Conservation (phyloP, 1,140 invertebrate species). For the Pseudobourletiella spinata region DNA sequence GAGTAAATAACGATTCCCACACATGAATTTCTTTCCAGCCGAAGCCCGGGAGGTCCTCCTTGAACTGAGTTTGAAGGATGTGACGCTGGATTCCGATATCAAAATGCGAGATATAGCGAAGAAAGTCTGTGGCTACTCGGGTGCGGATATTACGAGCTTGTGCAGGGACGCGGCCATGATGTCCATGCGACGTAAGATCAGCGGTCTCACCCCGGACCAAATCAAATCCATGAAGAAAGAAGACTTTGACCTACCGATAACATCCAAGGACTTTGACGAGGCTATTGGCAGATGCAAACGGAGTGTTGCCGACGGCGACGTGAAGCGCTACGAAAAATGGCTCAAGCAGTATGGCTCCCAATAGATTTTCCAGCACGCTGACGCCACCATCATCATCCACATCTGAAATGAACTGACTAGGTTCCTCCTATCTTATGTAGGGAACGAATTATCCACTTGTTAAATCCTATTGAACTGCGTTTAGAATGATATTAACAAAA, state of each 20-base stretch:
- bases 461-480: too few relatives aligned
- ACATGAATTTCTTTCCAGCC: too few relatives aligned
- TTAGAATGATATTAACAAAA: too few relatives aligned
- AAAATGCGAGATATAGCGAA: slow-evolving; percentile 47
- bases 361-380: not conserved
- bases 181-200: slow-evolving; percentile 54
- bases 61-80: slow-evolving; percentile 30
- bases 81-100: slow-evolving; percentile 41
- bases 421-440: too few relatives aligned
- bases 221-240: slow-evolving; percentile 54
- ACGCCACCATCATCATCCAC: not conserved
- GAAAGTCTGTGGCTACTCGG: slow-evolving; percentile 53
- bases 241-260: slow-evolving; percentile 53
- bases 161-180: slow-evolving; percentile 60
- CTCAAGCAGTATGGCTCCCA: slow-evolving; percentile 50
- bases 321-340: slow-evolving; percentile 53
- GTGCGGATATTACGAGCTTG: slow-evolving; percentile 35
- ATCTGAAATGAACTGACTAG: not conserved
- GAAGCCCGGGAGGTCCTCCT: slow-evolving; percentile 33
- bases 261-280: slow-evolving; percentile 50
- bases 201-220: slow-evolving; percentile 52
- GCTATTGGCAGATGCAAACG: slow-evolving; percentile 51
- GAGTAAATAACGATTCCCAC: too few relatives aligned
- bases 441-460: too few relatives aligned
- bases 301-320: slow-evolving; percentile 49